These are phyloP conservation scores for Lycodopsis pacificus DNA, from an alignment of 2,797 vertebrate species.

Conservation along the genomic window DNA sequence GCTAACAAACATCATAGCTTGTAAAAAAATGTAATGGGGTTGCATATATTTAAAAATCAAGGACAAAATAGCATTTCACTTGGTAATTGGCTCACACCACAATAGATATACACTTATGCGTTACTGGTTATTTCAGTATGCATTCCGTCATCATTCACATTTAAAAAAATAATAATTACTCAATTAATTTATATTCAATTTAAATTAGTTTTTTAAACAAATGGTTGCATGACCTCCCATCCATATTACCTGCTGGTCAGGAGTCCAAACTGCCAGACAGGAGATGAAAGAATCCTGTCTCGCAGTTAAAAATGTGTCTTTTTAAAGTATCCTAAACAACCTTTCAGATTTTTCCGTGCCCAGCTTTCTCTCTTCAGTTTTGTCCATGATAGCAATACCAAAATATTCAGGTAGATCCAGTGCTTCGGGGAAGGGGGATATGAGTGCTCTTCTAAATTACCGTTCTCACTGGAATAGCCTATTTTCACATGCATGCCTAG, in stretches of 20 bases:
- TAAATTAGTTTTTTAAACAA: background rate
- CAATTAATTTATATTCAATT: background rate
- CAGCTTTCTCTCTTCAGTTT: background rate
- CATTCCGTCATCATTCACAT: background rate
- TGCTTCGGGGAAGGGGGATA: background rate
- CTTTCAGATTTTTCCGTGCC: background rate
- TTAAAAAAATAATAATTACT: background rate
- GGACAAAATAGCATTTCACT: background rate
- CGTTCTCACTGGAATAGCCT: background rate
- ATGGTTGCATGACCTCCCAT: background rate
- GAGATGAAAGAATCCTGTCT: background rate
- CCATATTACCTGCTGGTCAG: background rate
- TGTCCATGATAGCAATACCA: background rate
- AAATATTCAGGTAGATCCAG: background rate
- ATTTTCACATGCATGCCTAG: background rate
- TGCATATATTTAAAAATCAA: too few species aligned
- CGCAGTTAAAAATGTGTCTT: background rate
- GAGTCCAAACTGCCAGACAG: background rate
- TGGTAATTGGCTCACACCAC: background rate
- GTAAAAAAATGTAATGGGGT: too few species aligned
- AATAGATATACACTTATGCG: background rate
- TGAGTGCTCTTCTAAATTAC: slow-evolving; percentile 2
- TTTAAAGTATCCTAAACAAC: too few species aligned
- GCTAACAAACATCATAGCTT: background rate
- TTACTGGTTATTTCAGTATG: background rate